A percentile compares a stretch with the other conserved stretches of the same genome.
Conservation (phyloP, 2,888 invertebrate species). For the Scelioninae gen. 1 region DNA sequence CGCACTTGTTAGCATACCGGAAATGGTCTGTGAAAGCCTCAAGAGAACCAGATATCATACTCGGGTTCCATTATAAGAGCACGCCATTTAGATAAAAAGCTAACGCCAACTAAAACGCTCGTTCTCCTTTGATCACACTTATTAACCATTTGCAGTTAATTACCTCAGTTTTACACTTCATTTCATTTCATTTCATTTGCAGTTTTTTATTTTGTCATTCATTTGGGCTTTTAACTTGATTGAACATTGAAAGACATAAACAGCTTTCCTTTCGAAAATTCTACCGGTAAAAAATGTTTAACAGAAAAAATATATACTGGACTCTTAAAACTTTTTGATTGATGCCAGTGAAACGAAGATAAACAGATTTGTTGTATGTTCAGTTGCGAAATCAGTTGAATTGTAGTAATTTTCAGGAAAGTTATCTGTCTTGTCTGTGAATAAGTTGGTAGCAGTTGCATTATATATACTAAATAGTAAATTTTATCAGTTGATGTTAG, state of each 20-base stretch:
- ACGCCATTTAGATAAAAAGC: constrained; percentile 59
- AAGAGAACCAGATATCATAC: constrained; percentile 64
- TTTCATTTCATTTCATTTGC: constrained; percentile 2
- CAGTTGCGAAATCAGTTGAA: no score
- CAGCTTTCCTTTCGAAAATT: no score
- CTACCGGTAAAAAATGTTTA: no score
- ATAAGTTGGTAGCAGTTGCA: no score
- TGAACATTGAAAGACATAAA: not conserved
- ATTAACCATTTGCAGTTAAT: constrained; percentile 49
- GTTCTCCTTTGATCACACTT: constrained; percentile 77
- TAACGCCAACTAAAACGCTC: constrained; percentile 78
- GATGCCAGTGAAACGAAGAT: no score
- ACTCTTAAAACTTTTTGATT: no score
- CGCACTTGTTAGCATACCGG: constrained; percentile 62
- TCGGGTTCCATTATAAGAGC: constrained; percentile 55
- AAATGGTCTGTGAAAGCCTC: constrained; percentile 62
- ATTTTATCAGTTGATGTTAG: no score
- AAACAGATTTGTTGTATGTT: no score
- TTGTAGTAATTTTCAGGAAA: no score
- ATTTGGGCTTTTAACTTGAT: not conserved
- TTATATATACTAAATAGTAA: no score
- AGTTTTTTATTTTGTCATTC: not conserved
- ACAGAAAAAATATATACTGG: no score
- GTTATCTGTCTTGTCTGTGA: no score
- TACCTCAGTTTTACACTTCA: not conserved